Evolutionary conservation across 1,140 invertebrate genomes (phyloP), one percentile per base, ranked within the genome.

Genomic region (Pseudomyrmex flavicornis): DNA sequence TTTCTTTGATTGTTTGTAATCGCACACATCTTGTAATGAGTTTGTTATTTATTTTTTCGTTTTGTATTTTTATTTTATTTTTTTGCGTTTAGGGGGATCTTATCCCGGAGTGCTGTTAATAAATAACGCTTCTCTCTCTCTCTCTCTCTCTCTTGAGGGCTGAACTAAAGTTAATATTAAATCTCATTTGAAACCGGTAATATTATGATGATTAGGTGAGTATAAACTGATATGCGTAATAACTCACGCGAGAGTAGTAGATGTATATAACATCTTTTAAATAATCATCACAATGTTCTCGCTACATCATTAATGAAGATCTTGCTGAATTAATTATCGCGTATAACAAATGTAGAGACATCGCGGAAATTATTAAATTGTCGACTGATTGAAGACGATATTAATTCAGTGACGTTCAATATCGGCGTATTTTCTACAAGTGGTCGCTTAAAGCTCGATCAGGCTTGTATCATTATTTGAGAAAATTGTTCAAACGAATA

Each of bases 291-390:
- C 26, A 20, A 20, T 63, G 79, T 74, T 70, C 79, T 74, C 46
- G 79, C 70, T n/a, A 46, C 50, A 54, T 75, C 13, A 63, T 82
- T 82, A 82, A 75, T 65, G 58, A 62, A 56, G 58, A 82, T 82
- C 79, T 82, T 63, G 52, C 35, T 82, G 79, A 75, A 82, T 82
- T 82, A 82, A 82, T 82, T 44, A 26, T 56, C n/a, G 56, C 22
- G 61, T 22, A 22, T n/a, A 82, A 72, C 59, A 59, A 59, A 59
- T 59, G 54, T 59, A 59, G 56, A 59, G 12, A 17, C 54, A 72
- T 80, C 52, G 44, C 44, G 54, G 66, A 80, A 80, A 80, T 72
- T 54, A 15, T 54, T 54, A 54, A 7, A 54, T 15, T n/a, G n/a
- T 66, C 44, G 66, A 59, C 66, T 50, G 65, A 80, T 26, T 48